A percentile compares a stretch with the other conserved stretches of the same genome.
phyloP scores from a whole-genome alignment of 2,797 vertebrate species.

The Mastacembelus armatus region DNA sequence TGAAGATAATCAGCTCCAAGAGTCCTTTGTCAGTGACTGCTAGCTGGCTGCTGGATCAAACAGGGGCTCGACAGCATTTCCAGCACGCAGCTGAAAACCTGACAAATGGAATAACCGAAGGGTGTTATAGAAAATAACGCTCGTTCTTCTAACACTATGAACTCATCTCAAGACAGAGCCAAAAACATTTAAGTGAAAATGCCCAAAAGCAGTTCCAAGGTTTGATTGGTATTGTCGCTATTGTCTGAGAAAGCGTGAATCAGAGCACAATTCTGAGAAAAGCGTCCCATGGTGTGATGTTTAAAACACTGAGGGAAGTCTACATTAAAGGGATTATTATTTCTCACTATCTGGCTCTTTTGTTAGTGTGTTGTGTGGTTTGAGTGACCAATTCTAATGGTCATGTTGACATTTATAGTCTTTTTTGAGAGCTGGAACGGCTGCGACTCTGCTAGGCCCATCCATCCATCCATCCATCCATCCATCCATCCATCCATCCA shows the following conservation, averaged over 20 bases:
- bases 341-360: background rate
- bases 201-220: slow-evolving; percentile 11
- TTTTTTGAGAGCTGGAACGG: background rate
- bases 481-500: too few relatives aligned
- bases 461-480: background rate
- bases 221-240: slow-evolving; percentile 37
- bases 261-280: background rate
- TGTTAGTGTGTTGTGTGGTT: too few relatives aligned
- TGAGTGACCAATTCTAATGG: too few relatives aligned
- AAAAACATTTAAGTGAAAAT: slow-evolving; percentile 31
- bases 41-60: slow-evolving; percentile 59
- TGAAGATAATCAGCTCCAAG: slow-evolving; percentile 59
- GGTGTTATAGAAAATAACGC: slow-evolving; percentile 48
- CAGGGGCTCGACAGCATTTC: slow-evolving; percentile 37
- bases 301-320: background rate
- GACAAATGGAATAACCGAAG: slow-evolving; percentile 54
- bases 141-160: slow-evolving; percentile 36
- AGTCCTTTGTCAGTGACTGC: slow-evolving; percentile 36
- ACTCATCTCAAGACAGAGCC: slow-evolving; percentile 5
- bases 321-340: background rate
- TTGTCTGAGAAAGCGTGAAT: slow-evolving; percentile 29
- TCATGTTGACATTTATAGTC: background rate
- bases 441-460: too few relatives aligned
- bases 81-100: slow-evolving; percentile 36
- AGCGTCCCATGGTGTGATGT: slow-evolving; percentile 7